Percentiles rank a stretch among this genome's conserved stretches.
phyloP scores from a whole-genome alignment of 1,140 invertebrate genomes.

The Atopsyche davidsoni region DNA sequence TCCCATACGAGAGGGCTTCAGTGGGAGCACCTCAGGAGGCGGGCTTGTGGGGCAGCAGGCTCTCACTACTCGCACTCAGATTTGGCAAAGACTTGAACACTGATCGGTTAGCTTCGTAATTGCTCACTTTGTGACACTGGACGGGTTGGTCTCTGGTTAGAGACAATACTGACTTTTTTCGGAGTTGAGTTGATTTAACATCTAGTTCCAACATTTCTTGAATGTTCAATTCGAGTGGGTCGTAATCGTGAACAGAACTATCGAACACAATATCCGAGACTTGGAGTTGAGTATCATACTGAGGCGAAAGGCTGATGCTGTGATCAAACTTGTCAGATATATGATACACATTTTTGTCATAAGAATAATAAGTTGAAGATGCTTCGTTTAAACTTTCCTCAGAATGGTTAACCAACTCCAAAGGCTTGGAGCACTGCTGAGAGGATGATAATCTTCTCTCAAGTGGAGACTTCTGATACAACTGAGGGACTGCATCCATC shows the following conservation, averaged over 20 bases:
- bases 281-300: constrained; percentile 23
- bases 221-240: constrained; percentile 46
- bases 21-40: constrained; percentile 13
- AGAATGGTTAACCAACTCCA: constrained; percentile 22
- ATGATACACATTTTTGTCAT: constrained; percentile 28
- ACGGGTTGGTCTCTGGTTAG: constrained; percentile 26
- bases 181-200: constrained; percentile 34
- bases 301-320: constrained; percentile 12
- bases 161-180: constrained; percentile 27
- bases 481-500: constrained; percentile 20
- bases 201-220: constrained; percentile 48
- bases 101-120: constrained; percentile 23
- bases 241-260: constrained; percentile 34
- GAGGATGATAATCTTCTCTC: constrained; percentile 15
- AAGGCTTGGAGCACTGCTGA: constrained; percentile 18
- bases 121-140: constrained; percentile 24
- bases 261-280: constrained; percentile 39
- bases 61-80: constrained; percentile 58
- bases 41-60: constrained; percentile 44
- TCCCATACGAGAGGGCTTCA: too few species aligned
- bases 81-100: constrained; percentile 58
- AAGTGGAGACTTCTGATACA: constrained; percentile 12
- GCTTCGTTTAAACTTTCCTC: constrained; percentile 25
- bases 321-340: constrained; percentile 29
- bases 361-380: constrained; percentile 19